phyloP scores from a whole-genome alignment of 2,797 vertebrate species.

The Fundulus diaphanus region DNA sequence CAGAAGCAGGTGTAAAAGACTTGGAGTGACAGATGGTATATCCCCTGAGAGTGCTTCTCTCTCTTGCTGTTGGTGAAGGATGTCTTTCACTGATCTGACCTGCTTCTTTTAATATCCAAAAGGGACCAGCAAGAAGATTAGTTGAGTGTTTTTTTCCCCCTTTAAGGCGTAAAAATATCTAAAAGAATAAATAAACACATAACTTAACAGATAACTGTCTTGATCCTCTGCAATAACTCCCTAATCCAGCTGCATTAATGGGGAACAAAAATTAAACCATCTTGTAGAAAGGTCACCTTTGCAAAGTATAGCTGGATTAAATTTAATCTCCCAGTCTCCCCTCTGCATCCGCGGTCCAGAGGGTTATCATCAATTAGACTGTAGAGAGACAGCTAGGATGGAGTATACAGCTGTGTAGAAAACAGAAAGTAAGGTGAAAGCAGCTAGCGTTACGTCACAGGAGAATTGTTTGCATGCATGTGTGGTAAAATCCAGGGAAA shows the following conservation, averaged over 20 bases:
- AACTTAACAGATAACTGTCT: constrained; percentile 52
- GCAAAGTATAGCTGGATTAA: constrained; percentile 65
- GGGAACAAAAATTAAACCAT: constrained; percentile 65
- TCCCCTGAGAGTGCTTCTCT: constrained; percentile 49
- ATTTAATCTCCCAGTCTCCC: constrained; percentile 68
- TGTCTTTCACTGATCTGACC: constrained; percentile 41
- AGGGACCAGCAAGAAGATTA: constrained; percentile 49
- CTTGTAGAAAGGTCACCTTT: constrained; percentile 74
- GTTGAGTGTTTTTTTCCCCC: constrained; percentile 20
- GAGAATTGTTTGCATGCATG: constrained; percentile 20
- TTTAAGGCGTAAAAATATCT: constrained; percentile 25
- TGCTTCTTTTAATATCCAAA: constrained; percentile 47
- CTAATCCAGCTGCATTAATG: constrained; percentile 74
- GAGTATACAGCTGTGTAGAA: constrained; percentile 38
- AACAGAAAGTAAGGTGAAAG: constrained; percentile 39
- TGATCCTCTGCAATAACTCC: constrained; percentile 62
- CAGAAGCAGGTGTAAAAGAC: constrained; percentile 57
- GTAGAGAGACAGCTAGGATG: constrained; percentile 48
- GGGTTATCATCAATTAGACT: constrained; percentile 74
- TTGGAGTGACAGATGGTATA: constrained; percentile 61
- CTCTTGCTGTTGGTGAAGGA: constrained; percentile 17
- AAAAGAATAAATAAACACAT: constrained; percentile 38
- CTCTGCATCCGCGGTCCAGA: constrained; percentile 60
- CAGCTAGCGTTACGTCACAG: constrained; percentile 24
- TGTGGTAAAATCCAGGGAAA: constrained; percentile 48